phyloP scores from a whole-genome alignment of 2,797 vertebrate species.

The Pitangus sulphuratus region DNA sequence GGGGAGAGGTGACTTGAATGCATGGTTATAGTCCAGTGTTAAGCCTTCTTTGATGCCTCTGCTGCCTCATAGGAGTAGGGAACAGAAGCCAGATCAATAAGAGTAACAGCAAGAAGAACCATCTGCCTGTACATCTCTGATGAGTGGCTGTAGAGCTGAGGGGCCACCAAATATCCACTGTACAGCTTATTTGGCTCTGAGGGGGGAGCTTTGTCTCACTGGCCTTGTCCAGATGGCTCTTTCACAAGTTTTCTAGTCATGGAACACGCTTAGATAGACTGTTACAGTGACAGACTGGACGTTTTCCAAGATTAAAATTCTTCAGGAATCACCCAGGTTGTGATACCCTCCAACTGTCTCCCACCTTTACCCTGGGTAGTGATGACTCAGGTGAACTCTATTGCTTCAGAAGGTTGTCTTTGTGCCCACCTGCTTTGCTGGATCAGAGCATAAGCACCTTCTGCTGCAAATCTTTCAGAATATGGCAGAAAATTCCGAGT shows the following conservation, averaged over 20 bases:
- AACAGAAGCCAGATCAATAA: background rate
- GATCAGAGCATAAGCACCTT: background rate
- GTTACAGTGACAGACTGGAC: background rate
- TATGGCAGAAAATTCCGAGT: background rate
- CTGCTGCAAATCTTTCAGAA: background rate
- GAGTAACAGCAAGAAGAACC: background rate
- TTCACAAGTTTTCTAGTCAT: background rate
- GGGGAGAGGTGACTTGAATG: background rate
- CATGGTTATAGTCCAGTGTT: background rate
- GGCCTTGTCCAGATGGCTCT: background rate
- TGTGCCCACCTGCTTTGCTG: background rate
- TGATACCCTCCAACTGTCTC: background rate
- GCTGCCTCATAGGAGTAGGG: background rate
- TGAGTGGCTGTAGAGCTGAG: background rate
- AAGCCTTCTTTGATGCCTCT: background rate
- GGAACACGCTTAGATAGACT: background rate
- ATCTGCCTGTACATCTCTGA: background rate
- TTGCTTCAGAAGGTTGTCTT: background rate
- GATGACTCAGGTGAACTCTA: background rate
- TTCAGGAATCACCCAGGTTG: background rate
- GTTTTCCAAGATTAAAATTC: background rate
- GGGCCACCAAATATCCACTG: background rate
- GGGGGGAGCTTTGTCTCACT: background rate
- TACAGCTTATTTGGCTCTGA: background rate
- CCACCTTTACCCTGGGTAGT: background rate